Conservation (phyloP, 2,113 vertebrate species). For the Microtus ochrogaster region DNA sequence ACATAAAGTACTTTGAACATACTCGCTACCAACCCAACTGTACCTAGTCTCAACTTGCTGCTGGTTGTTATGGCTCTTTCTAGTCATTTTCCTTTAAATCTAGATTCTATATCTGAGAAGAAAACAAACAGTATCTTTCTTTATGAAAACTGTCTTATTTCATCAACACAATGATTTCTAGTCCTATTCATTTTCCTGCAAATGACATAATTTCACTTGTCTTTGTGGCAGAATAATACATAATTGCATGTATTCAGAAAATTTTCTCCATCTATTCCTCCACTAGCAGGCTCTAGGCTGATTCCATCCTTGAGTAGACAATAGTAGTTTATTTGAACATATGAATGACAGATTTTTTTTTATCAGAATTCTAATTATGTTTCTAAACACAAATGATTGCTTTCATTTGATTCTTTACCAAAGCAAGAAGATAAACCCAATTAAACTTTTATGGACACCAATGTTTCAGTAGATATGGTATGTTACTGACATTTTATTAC, state of each 20-base stretch:
- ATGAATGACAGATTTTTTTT: background rate
- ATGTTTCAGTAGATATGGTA: background rate
- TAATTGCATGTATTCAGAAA: background rate
- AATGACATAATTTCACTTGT: background rate
- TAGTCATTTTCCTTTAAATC: background rate
- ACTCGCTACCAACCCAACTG: background rate
- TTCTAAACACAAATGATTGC: constrained; percentile 1
- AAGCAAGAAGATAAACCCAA: background rate
- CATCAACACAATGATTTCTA: background rate
- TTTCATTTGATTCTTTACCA: background rate
- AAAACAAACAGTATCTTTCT: background rate
- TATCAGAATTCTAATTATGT: background rate
- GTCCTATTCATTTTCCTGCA: background rate
- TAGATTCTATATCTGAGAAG: background rate
- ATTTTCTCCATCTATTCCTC: background rate
- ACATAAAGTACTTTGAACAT: background rate
- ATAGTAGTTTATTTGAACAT: background rate
- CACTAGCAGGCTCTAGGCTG: background rate
- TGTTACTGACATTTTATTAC: background rate
- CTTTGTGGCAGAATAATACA: background rate
- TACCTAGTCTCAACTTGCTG: background rate
- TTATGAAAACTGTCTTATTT: background rate
- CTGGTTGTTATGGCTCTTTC: background rate
- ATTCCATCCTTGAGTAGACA: background rate
- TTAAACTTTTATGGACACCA: background rate